Conservation (phyloP, 2,888 invertebrate species). For the Lepidocyrtinus sp. region DNA sequence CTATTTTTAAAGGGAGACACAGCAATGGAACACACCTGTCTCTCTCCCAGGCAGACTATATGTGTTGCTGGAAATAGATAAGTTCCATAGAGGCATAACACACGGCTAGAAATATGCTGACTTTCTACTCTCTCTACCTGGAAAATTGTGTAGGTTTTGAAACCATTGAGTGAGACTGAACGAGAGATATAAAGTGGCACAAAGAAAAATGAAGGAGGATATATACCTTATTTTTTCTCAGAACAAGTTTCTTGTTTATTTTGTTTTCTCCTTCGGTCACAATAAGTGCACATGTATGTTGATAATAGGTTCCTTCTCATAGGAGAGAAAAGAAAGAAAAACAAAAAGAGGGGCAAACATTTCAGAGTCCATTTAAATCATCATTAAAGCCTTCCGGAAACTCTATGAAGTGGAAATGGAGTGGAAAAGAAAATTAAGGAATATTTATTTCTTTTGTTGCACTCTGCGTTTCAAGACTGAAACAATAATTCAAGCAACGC, state of each 20-base stretch:
- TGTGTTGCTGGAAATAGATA: not conserved
- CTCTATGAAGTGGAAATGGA: constrained; percentile 68
- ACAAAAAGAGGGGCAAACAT: constrained; percentile 52
- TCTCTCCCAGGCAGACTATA: constrained; percentile 30
- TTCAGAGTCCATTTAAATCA: constrained; percentile 66
- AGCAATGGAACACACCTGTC: constrained; percentile 46
- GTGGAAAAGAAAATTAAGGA: constrained; percentile 69
- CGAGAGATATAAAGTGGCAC: not conserved
- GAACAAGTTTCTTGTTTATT: not conserved
- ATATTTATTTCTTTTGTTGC: constrained; percentile 68
- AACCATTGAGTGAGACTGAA: too few species aligned
- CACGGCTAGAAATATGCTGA: not conserved
- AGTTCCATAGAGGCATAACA: constrained; percentile 3
- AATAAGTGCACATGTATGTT: constrained; percentile 6
- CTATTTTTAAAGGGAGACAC: not conserved
- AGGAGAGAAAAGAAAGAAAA: constrained; percentile 20
- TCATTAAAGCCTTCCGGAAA: constrained; percentile 69
- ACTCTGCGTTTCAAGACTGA: constrained; percentile 58
- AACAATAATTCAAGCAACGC: constrained; percentile 60
- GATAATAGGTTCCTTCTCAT: not conserved
- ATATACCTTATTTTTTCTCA: not conserved
- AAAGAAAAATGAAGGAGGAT: not conserved
- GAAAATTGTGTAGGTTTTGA: not conserved
- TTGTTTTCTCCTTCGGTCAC: not conserved
- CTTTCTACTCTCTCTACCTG: constrained; percentile 1